phyloP scores from a whole-genome alignment of 2,888 invertebrate genomes.

The Leucozona laternaria region DNA sequence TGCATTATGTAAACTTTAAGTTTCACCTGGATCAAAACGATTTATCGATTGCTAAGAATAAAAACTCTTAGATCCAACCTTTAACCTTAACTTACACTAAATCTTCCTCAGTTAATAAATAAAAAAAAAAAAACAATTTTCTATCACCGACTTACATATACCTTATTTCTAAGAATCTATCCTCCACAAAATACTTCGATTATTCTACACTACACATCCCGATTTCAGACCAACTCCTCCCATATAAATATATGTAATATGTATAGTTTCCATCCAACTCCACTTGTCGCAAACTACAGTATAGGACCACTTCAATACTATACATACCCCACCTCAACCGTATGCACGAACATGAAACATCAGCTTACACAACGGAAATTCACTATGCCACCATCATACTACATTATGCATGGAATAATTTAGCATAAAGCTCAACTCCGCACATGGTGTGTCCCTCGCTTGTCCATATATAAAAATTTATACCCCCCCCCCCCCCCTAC shows the following conservation, averaged over 20 bases:
- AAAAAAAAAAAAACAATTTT: background rate
- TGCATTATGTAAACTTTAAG: background rate
- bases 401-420: slow-evolving; percentile 76
- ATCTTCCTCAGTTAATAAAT: slow-evolving; percentile 37
- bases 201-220: slow-evolving; percentile 19
- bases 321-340: background rate
- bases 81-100: slow-evolving; percentile 56
- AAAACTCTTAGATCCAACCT: slow-evolving; percentile 30
- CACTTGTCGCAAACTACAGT: slow-evolving; percentile 61
- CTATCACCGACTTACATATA: slow-evolving; percentile 44
- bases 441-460: slow-evolving; percentile 41
- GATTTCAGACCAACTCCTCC: background rate
- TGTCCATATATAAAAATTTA: slow-evolving; percentile 48
- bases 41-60: slow-evolving; percentile 32
- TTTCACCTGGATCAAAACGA: background rate
- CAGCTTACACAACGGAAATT: slow-evolving; percentile 73
- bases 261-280: background rate
- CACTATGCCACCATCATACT: slow-evolving; percentile 68
- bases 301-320: slow-evolving; percentile 54
- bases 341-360: slow-evolving; percentile 70
- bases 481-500: background rate
- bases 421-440: slow-evolving; percentile 63
- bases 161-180: background rate
- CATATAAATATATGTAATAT: no score
- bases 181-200: slow-evolving; percentile 50